These are phyloP conservation scores for Coranthus polyacanthus DNA, from an alignment of 2,797 vertebrate species.

Conservation along the genomic window DNA sequence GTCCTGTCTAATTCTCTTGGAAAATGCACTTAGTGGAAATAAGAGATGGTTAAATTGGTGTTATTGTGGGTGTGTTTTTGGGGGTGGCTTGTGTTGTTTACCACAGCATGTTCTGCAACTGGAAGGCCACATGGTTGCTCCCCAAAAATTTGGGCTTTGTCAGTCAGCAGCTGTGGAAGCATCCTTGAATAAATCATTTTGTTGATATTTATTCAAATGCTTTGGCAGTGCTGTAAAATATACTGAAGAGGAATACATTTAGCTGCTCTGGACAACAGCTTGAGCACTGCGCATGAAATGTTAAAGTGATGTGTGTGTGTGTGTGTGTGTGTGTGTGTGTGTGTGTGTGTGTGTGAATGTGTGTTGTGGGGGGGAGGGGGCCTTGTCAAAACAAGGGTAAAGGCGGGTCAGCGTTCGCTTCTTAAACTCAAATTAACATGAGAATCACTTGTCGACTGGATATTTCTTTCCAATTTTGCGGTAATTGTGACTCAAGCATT, in stretches of 20 bases:
- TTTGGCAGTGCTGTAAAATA: conserved; percentile 35
- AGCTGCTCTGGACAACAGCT: conserved; percentile 43
- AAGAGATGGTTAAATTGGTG: conserved; percentile 31
- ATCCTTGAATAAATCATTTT: conserved; percentile 31
- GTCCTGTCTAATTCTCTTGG: conserved; percentile 27
- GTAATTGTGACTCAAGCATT: conserved; percentile 55
- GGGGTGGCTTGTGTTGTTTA: conserved; percentile 16
- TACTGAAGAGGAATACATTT: conserved; percentile 35
- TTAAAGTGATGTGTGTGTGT: conserved; percentile 29
- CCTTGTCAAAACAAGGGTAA: conserved; percentile 1
- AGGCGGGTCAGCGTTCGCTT: conserved; percentile 5
- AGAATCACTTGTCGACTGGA: conserved; percentile 8
- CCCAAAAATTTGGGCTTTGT: conserved; percentile 35
- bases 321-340: conserved; percentile 11
- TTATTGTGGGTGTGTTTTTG: conserved; percentile 34
- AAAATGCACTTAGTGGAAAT: conserved; percentile 50
- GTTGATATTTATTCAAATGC: conserved; percentile 39
- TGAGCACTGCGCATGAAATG: conserved; percentile 33
- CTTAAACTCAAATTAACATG: conserved; percentile 48
- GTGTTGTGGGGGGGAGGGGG: neutral
- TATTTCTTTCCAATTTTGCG: conserved; percentile 28
- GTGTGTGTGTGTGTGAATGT: neutral
- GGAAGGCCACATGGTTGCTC: conserved; percentile 14
- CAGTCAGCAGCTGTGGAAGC: conserved; percentile 29
- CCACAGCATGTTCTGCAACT: conserved; percentile 9